Evolutionary conservation across 1,140 invertebrate species (phyloP).

Genomic region (Temnothorax curvispinosus): DNA sequence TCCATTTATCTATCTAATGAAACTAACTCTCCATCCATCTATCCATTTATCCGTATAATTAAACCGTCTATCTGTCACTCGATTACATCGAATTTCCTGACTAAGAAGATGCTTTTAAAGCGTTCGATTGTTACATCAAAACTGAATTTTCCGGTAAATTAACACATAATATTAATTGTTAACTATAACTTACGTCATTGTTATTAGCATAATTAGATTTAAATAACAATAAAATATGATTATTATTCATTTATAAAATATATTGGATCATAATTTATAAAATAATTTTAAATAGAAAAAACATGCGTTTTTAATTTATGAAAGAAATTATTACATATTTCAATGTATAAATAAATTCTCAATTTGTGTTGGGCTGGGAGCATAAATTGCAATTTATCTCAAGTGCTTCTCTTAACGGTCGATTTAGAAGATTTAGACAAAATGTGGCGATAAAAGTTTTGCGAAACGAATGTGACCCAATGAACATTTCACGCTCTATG

Average conservation of each 20-base stretch:
- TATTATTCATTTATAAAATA: not conserved
- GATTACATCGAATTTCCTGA: constrained; percentile 40
- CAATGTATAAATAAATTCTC: constrained; percentile 29
- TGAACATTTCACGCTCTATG: constrained; percentile 45
- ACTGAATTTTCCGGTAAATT: not conserved
- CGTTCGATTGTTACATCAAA: not conserved
- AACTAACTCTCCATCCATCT: constrained; percentile 44
- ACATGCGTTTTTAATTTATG: not conserved
- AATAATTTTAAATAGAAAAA: not conserved
- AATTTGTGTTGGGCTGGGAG: not conserved
- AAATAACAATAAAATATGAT: not conserved
- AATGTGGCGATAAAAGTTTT: constrained; percentile 50
- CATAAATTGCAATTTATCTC: constrained; percentile 45
- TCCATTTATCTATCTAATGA: constrained; percentile 61
- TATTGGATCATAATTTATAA: not conserved
- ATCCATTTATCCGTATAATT: constrained; percentile 47
- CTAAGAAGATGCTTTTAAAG: constrained; percentile 8
- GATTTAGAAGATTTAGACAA: constrained; percentile 45
- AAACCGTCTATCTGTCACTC: constrained; percentile 15
- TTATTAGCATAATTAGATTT: not conserved
- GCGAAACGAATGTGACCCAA: constrained; percentile 48
- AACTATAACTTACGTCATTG: not conserved
- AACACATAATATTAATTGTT: not conserved
- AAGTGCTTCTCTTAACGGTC: constrained; percentile 22
- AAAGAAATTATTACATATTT: not conserved